Conservation (phyloP, 2,888 invertebrate species). For the Cistogaster globosa region DNA sequence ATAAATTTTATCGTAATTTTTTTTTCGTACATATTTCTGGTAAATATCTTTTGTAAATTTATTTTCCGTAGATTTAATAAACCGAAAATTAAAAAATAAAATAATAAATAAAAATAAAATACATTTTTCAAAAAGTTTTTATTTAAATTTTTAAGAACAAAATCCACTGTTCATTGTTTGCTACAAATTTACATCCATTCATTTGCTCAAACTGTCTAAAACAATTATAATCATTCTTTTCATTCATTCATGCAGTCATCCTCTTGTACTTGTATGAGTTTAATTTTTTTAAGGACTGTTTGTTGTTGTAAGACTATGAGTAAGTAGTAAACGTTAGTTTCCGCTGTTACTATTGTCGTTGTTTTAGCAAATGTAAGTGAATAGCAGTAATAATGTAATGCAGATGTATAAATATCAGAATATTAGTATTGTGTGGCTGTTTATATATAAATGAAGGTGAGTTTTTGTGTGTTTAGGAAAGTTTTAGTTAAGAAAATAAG, state of each 20-base stretch:
- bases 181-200: neutral
- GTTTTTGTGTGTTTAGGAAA: slow-evolving; percentile 25
- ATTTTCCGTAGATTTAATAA: too few species aligned
- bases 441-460: neutral
- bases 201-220: slow-evolving; percentile 5
- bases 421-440: neutral
- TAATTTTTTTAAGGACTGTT: slow-evolving; percentile 3
- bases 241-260: neutral
- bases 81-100: neutral
- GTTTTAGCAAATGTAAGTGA: slow-evolving; percentile 54
- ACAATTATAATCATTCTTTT: slow-evolving; percentile 10
- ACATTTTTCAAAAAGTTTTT: neutral
- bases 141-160: neutral
- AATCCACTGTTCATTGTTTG: slow-evolving; percentile 19
- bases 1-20: too few species aligned
- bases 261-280: slow-evolving; percentile 25
- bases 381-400: slow-evolving; percentile 50
- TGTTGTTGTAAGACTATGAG: slow-evolving; percentile 22
- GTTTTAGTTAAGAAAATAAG: slow-evolving; percentile 59
- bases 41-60: too few species aligned
- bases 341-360: slow-evolving; percentile 3
- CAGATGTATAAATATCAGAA: slow-evolving; percentile 62
- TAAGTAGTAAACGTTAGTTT: neutral
- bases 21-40: too few species aligned
- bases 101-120: neutral